These are phyloP conservation scores for Coendou prehensilis DNA, from an alignment of 2,797 vertebrate species.

Conservation along the genomic window DNA sequence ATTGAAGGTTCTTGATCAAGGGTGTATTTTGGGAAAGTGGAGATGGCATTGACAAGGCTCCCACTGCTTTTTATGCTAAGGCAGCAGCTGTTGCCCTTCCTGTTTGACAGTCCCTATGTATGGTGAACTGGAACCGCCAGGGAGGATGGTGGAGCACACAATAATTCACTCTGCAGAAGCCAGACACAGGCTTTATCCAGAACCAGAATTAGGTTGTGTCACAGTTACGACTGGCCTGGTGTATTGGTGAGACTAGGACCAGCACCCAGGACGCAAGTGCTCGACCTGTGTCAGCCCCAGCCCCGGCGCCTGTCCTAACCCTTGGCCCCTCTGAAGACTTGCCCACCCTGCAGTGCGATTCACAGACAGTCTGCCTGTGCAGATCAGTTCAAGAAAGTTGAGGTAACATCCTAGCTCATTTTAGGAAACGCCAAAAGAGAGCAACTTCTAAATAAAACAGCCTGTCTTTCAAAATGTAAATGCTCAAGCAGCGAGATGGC, in stretches of 20 bases:
- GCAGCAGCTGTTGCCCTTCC: constrained; percentile 53
- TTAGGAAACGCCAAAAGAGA: not conserved
- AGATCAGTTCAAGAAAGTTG: not conserved
- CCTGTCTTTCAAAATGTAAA: not conserved
- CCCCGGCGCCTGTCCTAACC: not conserved
- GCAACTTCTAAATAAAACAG: not conserved
- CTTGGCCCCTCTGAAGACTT: not conserved
- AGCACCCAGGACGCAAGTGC: not conserved
- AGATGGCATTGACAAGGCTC: fast-evolving
- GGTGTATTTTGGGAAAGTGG: not conserved
- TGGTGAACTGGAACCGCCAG: not conserved
- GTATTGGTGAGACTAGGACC: not conserved
- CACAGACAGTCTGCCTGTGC: not conserved
- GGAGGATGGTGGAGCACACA: not conserved
- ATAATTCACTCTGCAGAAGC: constrained; percentile 35
- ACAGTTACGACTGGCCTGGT: not conserved
- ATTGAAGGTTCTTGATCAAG: not conserved
- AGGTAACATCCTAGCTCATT: not conserved
- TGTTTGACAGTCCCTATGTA: not conserved
- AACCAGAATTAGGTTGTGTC: not conserved
- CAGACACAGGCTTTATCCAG: not conserved
- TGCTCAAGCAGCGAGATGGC: not conserved
- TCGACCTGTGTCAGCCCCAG: too few relatives aligned
- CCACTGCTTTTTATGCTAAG: not conserved
- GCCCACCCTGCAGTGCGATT: not conserved